Evolutionary conservation across 2,888 invertebrate species (phyloP).

Genomic region (Aplocera efformata): DNA sequence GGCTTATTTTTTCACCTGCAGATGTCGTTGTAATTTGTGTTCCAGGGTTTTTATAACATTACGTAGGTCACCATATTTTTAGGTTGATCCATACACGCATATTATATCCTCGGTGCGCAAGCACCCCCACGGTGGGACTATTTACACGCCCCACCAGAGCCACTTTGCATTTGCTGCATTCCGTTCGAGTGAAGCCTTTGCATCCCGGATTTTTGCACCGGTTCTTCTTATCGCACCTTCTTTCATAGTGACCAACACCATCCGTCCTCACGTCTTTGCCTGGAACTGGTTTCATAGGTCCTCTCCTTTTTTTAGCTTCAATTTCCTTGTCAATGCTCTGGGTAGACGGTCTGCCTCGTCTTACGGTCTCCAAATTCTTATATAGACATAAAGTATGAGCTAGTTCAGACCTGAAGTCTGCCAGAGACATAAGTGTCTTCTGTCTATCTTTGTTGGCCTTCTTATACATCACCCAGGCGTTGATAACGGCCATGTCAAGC

Average conservation of each 20-base stretch:
- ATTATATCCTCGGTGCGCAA: no score
- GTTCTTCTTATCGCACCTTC: conserved; percentile 31
- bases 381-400: conserved; percentile 34
- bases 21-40: no score
- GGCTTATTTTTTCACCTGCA: no score
- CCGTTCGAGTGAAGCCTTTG: conserved; percentile 37
- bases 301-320: conserved; percentile 36
- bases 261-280: conserved; percentile 37
- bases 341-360: conserved; percentile 38
- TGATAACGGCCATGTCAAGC: conserved; percentile 41
- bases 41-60: no score
- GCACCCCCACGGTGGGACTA: no score
- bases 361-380: no score
- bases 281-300: conserved; percentile 35
- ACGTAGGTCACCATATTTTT: no score
- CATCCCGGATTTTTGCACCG: conserved; percentile 40
- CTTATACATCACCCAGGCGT: conserved; percentile 40
- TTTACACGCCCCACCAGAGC: no score
- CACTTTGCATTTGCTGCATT: conserved; percentile 41
- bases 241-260: conserved; percentile 39
- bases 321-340: conserved; percentile 37
- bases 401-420: conserved; percentile 33
- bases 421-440: conserved; percentile 29
- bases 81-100: no score
- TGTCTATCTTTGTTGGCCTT: conserved; percentile 10